Percentiles rank a stretch among this genome's conserved stretches.
phyloP scores from a whole-genome alignment of 2,888 invertebrate genomes.

The Caenorhabditis doughertyi region DNA sequence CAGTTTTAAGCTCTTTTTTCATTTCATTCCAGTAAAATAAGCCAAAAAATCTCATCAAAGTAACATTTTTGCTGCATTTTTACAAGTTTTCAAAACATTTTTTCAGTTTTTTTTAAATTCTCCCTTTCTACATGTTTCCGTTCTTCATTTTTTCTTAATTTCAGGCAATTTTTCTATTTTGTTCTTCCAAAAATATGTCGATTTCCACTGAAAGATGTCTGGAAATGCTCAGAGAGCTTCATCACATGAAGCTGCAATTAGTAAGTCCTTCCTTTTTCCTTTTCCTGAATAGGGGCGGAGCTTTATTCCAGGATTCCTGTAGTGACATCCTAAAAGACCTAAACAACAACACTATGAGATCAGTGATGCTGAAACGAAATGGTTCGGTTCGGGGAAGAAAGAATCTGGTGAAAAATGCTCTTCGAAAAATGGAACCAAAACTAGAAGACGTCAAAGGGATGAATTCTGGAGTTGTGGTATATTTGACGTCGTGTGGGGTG shows the following conservation, averaged over 20 bases:
- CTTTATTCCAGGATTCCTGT: constrained; percentile 45
- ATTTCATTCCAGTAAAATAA: no score
- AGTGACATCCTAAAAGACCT: constrained; percentile 34
- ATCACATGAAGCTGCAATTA: constrained; percentile 55
- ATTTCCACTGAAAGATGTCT: constrained; percentile 41
- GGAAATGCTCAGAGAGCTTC: constrained; percentile 53
- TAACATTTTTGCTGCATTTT: no score
- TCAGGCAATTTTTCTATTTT: no score
- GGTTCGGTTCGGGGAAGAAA: constrained; percentile 50
- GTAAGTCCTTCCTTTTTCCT: constrained; percentile 14
- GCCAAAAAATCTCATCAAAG: no score
- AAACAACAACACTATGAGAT: constrained; percentile 41
- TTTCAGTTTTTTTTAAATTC: no score
- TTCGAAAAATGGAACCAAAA: constrained; percentile 28
- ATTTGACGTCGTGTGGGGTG: constrained; percentile 53
- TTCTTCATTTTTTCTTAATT: no score
- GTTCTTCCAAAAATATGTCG: no score
- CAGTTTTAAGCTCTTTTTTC: no score
- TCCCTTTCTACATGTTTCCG: no score
- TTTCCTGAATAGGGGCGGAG: no score
- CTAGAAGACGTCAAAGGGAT: no score
- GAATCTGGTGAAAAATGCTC: constrained; percentile 46
- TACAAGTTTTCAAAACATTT: no score
- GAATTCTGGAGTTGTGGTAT: constrained; percentile 40
- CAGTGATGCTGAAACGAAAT: constrained; percentile 33